phyloP scores from a whole-genome alignment of 1,140 invertebrate genomes.

The Platorchestia sp. region DNA sequence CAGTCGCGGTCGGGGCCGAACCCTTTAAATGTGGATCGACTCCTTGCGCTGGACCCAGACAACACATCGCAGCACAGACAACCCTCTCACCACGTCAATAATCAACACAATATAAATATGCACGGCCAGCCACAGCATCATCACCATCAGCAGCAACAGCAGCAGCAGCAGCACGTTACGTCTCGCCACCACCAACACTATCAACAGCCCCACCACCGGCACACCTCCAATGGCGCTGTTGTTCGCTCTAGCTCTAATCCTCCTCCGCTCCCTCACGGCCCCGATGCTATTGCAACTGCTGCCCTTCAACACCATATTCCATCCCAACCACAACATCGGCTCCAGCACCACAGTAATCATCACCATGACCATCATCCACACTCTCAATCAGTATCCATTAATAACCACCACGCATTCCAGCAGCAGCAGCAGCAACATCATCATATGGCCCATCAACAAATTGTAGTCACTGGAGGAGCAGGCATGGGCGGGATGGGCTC shows the following conservation, averaged over 20 bases:
- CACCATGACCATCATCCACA: constrained; percentile 66
- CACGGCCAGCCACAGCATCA: constrained; percentile 43
- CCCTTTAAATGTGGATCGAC: constrained; percentile 70
- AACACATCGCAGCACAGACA: constrained; percentile 66
- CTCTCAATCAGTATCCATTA: constrained; percentile 75
- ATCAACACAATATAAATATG: constrained; percentile 29
- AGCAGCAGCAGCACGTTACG: constrained; percentile 19
- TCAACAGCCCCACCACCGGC: neutral
- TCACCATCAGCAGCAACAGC: neutral
- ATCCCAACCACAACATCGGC: neutral
- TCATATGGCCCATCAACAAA: constrained; percentile 59
- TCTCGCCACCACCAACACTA: neutral
- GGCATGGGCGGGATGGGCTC: constrained; percentile 10
- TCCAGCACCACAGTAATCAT: constrained; percentile 43
- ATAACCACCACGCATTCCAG: constrained; percentile 88
- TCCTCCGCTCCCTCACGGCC: neutral
- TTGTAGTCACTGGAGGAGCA: constrained; percentile 57
- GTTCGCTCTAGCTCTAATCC: constrained; percentile 24
- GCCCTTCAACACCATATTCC: constrained; percentile 20
- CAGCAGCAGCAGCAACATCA: constrained; percentile 72
- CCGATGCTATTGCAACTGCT: neutral
- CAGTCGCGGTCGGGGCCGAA: constrained; percentile 71
- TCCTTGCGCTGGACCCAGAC: constrained; percentile 69
- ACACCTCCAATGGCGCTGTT: constrained; percentile 39
- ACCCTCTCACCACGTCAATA: constrained; percentile 58